Conservation (phyloP, 2,113 vertebrate genomes). For the Chlorodrepanis virens region DNA sequence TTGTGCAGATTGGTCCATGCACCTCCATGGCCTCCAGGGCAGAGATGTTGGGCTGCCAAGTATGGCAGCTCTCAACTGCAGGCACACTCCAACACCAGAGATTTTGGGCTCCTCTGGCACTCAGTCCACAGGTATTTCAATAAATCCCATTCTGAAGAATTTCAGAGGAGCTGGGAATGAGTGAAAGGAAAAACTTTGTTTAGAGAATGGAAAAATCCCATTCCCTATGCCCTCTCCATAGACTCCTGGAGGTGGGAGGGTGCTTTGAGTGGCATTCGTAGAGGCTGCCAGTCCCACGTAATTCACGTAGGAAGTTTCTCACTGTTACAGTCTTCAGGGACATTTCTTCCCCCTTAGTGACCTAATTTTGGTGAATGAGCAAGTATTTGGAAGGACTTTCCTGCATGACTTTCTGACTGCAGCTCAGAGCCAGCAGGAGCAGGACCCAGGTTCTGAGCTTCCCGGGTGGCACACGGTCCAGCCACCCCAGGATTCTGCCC, state of each 20-base stretch:
- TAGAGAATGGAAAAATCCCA: constrained; percentile 26
- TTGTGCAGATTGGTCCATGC: not conserved
- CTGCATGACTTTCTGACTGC: not conserved
- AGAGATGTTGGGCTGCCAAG: not conserved
- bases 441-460: not conserved
- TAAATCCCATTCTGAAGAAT: not conserved
- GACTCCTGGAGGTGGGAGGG: not conserved
- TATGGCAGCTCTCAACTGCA: not conserved
- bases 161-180: not conserved
- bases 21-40: not conserved
- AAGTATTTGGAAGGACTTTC: not conserved
- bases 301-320: constrained; percentile 35
- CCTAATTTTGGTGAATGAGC: constrained; percentile 29
- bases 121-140: not conserved
- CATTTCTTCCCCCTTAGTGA: constrained; percentile 28
- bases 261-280: not conserved
- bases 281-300: constrained; percentile 19
- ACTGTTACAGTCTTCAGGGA: constrained; percentile 11
- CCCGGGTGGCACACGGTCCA: accelerated
- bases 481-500: accelerated
- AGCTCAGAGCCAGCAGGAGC: not conserved
- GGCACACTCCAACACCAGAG: not conserved
- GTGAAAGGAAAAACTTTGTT: not conserved
- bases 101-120: not conserved
- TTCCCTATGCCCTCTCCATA: not conserved